Evolutionary conservation across 2,888 invertebrate species (phyloP), one percentile per base, ranked within the genome.

Genomic region (Sarcophaga caerulescens): DNA sequence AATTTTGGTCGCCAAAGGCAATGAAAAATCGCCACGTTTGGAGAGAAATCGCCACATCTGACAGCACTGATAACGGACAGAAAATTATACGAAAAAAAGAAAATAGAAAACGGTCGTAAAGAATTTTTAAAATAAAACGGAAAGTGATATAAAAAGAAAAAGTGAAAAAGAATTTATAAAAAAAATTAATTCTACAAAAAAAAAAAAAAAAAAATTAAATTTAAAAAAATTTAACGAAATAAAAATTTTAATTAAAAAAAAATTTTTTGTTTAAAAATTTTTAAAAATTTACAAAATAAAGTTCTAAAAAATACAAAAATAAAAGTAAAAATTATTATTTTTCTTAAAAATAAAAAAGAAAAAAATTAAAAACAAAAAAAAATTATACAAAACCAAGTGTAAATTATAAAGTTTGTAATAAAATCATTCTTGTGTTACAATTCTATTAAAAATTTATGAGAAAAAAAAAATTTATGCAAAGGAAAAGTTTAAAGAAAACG

Each of bases 51-150:
- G n/a, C n/a, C n/a, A n/a, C n/a, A n/a, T n/a, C n/a, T n/a, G n/a
- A n/a, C n/a, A n/a, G n/a, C n/a, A n/a, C n/a, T n/a, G n/a, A 74
- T 3, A 44, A 17, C 25, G 73, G 52, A 17, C 14, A 17, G 77
- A 25, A 21, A 76, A 44, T 63, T 44, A 52, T 6, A 52, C 45
- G 66, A 57, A 68, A 52, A 65, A 59, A 77, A 81, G n/a, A 70
- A 68, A 1, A 25, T 17, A 6, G 35, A 70, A 77, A 60, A 70
- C 44, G n/a, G n/a, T 25, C 19, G 74, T 12, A 62, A 77, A 57
- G 59, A 60, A n/a, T 52, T 62, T 47, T 77, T 65, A 75, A 14
- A 23, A 45, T n/a, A 60, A 19, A 66, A 47, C 66, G 73, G 80
- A n/a, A 14, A 59, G 21, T 63, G 66, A 21, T 17, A 52, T 35